Evolutionary conservation across 2,113 vertebrate species (phyloP).

Genomic region (Rhinolophus ferrumequinum): DNA sequence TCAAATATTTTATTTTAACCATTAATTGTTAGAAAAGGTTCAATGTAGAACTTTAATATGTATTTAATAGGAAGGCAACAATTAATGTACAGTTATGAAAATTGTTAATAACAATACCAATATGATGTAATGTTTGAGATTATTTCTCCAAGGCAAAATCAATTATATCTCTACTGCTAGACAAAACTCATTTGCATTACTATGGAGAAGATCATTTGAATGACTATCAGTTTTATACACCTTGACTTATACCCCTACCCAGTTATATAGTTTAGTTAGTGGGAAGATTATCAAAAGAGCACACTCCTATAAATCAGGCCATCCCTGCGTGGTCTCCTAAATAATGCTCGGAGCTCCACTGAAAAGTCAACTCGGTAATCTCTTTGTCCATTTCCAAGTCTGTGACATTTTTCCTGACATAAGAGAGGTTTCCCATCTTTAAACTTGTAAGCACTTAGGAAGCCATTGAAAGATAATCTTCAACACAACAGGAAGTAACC

Average conservation of each 20-base stretch:
- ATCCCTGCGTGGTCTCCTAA: background rate
- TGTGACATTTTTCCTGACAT: background rate
- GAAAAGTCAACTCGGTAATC: background rate
- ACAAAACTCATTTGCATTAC: background rate
- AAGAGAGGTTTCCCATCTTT: background rate
- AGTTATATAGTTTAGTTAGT: background rate
- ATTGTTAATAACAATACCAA: background rate
- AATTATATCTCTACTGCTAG: background rate
- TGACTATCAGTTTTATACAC: background rate
- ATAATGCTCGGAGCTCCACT: background rate
- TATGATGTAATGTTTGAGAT: background rate
- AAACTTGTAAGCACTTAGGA: background rate
- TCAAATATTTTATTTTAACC: background rate
- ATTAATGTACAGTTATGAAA: background rate
- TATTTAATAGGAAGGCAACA: background rate
- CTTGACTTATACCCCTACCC: background rate
- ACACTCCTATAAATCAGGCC: rapidly evolving
- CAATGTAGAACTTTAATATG: background rate
- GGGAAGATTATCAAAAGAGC: background rate
- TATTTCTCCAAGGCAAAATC: background rate
- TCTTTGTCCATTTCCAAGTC: background rate
- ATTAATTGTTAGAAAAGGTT: background rate
- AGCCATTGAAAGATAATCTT: background rate
- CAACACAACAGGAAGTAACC: background rate
- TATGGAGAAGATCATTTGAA: background rate